Evolutionary conservation across 2,113 vertebrate genomes (phyloP), one percentile per base, ranked within the genome.

Genomic region (Jacana jacana): DNA sequence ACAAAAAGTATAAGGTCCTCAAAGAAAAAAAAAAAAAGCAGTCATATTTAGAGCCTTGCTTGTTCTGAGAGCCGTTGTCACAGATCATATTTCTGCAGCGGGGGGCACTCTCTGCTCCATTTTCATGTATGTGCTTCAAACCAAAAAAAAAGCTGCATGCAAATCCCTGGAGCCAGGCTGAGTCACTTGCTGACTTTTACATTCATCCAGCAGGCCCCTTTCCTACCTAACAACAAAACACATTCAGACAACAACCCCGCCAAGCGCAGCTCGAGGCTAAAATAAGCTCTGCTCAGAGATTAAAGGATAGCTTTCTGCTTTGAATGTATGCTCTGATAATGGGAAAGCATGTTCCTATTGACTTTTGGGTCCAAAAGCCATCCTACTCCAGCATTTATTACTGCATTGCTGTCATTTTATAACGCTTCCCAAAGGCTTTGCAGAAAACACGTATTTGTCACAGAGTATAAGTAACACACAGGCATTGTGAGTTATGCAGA

Each of bases 141-240:
- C 44, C 44, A 68, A 51, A 88, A 54, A 63, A 48, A 88, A 88
- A 85, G 77, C 92, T 71, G 33, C 57, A 8, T 16, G 77, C 49
- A 42, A 48, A 80, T 80, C 66, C 5, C 70, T 17, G 63, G 73
- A 87, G 81, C 86, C 69, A 37, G 79, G 81, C 93, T 93, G 94
- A 94, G 93, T 92, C 94, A 96, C 80, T 65, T 17, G 83, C 83
- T 95, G 88, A 64, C 81, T 94, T 88, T 14, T 14, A 48, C 95
- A 79, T 89, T 92, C 81, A 88, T 81, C 51, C 88, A 58, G 44
- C 65, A 42, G 33, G 88, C 39, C 89, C 87, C 92, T 87, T 68
- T 76, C 94, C 89, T 73, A 93, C 94, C 92, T 76, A 91, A 93
- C 93, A 87, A 95, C 95, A 95, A 64, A 86, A 93, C 92, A 92